Evolutionary conservation across 2,113 vertebrate genomes (phyloP), one percentile per base, ranked within the genome.

Genomic region (Cariama cristata): DNA sequence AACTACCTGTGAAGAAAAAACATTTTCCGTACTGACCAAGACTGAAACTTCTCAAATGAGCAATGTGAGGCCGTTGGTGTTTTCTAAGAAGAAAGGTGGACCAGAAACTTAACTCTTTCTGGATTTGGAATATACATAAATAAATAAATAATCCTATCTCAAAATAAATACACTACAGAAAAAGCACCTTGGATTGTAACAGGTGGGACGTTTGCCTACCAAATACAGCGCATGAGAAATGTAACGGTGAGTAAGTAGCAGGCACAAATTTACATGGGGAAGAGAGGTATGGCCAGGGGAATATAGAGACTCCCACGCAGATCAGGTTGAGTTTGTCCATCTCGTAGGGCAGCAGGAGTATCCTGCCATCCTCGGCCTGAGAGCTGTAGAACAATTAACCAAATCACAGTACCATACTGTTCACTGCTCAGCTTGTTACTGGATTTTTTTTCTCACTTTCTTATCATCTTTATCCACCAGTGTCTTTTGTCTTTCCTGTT

Each of bases 251-350:
- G 8, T 50, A 79, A 52, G 64, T 18, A 60, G 45, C 45, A 55
- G 58, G 69, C 45, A 35, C 30, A 55, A 45, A 33, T 76, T 86
- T 47, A 64, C 69, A 26, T 21, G 19, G 13, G 26, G 50, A 86
- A 45, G 49, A 47, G 24, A 45, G 10, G 49, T n/a, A 20, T 10
- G 20, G n/a, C n/a, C 27, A 11, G 0, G 1, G 49, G 42, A 9
- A 63, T 60, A 26, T 6, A 16, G n/a, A 84, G 38, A 5, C 30
- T 28, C 8, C 62, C 22, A 11, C 1, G 2, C 26, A 12, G 56
- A 9, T 0, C 52, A 38, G 30, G 12, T 18, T 28, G 38, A 24
- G 26, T 64, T 75, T 69, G 68, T 49, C 62, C 4, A 0, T 19
- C 44, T 22, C 11, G 56, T 30, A 2, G 6, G 45, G 85, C 79